A percentile compares a stretch with the other conserved stretches of the same genome.
These are phyloP conservation scores for Contarinia nasturtii DNA, from an alignment of 1,140 invertebrate genomes.

Conservation along the genomic window DNA sequence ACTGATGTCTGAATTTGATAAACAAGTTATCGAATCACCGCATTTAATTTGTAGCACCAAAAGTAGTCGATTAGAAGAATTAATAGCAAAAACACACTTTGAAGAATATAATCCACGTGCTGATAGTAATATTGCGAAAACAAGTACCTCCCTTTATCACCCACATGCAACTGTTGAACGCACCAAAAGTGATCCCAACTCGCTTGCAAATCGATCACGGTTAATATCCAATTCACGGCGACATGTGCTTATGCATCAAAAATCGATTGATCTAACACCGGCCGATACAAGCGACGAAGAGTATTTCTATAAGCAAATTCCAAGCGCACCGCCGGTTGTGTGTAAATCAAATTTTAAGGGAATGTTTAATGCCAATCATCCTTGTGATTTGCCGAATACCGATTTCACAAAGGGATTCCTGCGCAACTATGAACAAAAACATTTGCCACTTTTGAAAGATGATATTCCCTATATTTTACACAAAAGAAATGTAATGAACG, in stretches of 20 bases:
- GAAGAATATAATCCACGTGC: conserved; percentile 38
- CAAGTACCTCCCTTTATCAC: conserved; percentile 21
- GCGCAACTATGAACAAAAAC: conserved; percentile 31
- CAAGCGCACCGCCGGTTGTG: conserved; percentile 43
- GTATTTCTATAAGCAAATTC: conserved; percentile 47
- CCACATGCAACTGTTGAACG: conserved; percentile 53
- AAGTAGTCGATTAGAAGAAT: conserved; percentile 34
- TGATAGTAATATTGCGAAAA: conserved; percentile 16
- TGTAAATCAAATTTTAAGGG: conserved; percentile 19
- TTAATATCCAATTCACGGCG: conserved; percentile 48
- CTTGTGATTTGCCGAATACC: conserved; percentile 41
- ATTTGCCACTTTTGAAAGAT: conserved; percentile 12
- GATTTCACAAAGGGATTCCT: conserved; percentile 13
- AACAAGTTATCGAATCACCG: conserved; percentile 24
- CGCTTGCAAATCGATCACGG: conserved; percentile 42
- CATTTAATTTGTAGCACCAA: conserved; percentile 21
- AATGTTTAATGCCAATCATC: conserved; percentile 24
- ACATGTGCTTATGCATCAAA: conserved; percentile 65
- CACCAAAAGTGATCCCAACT: conserved; percentile 69
- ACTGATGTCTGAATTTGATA: conserved; percentile 37
- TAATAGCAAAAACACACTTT: conserved; percentile 40
- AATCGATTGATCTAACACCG: conserved; percentile 65
- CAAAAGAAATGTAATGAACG: conserved; percentile 65
- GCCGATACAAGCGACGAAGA: conserved; percentile 65
- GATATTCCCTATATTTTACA: conserved; percentile 69